These are phyloP conservation scores for Okamejei kenojei DNA, from an alignment of 2,797 vertebrate genomes.

Conservation along the genomic window DNA sequence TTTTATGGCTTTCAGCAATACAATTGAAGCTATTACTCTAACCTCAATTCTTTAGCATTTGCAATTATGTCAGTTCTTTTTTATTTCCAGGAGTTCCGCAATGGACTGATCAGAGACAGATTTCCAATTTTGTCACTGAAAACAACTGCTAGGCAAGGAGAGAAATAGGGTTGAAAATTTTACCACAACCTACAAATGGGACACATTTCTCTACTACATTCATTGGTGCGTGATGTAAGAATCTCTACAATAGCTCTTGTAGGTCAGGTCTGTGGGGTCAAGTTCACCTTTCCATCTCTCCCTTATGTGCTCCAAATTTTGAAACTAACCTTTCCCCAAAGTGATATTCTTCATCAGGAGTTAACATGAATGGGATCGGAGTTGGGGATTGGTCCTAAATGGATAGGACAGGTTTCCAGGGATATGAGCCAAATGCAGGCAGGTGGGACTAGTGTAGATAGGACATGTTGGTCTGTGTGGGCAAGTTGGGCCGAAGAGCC, in stretches of 20 bases:
- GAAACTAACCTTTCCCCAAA: background rate
- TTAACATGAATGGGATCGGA: background rate
- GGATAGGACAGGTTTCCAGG: no score
- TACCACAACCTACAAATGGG: background rate
- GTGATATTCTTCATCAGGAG: background rate
- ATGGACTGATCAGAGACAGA: background rate
- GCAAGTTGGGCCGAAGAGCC: no score
- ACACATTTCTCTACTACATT: background rate
- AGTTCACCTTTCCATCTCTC: background rate
- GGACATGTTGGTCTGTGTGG: no score
- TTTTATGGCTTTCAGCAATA: background rate
- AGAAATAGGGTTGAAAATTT: background rate
- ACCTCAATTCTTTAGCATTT: background rate
- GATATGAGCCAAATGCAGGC: no score
- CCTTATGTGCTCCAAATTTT: background rate
- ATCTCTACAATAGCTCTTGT: background rate
- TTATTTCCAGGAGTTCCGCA: background rate
- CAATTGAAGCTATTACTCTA: background rate
- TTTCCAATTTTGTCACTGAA: background rate
- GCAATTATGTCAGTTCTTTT: background rate
- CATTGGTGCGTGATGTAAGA: background rate
- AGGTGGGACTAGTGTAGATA: no score
- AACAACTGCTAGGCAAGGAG: background rate
- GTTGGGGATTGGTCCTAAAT: no score
- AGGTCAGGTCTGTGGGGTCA: background rate